Evolutionary conservation across 2,113 vertebrate species (phyloP).

Genomic region (Dasyurus viverrinus): DNA sequence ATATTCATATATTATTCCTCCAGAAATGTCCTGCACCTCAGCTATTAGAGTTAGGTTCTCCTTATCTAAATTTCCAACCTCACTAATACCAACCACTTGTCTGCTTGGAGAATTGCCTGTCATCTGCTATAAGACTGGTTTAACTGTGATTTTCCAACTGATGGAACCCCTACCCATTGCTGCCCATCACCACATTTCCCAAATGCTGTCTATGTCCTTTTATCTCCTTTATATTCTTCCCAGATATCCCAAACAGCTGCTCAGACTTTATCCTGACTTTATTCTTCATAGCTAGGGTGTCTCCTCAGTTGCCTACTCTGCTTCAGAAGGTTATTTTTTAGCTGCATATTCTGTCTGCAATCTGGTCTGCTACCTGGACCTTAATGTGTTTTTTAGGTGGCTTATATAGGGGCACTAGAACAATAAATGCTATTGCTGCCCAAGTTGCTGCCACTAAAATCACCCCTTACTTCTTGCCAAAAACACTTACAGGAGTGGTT

Average conservation of each 20-base stretch:
- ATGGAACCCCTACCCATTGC: neutral
- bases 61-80: neutral
- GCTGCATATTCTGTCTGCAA: neutral
- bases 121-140: neutral
- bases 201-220: neutral
- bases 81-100: neutral
- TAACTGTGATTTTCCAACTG: neutral
- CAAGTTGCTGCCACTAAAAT: neutral
- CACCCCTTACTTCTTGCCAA: neutral
- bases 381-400: neutral
- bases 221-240: neutral
- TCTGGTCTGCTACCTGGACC: neutral
- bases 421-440: neutral
- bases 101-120: neutral
- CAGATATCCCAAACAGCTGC: neutral
- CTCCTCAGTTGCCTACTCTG: neutral
- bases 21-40: neutral
- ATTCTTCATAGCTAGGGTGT: neutral
- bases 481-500: neutral
- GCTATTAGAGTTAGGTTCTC: neutral
- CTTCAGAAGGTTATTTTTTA: neutral
- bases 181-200: neutral
- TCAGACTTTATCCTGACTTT: neutral
- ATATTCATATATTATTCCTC: neutral
- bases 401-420: neutral